A percentile compares a stretch with the other conserved stretches of the same genome.
Evolutionary conservation across 2,113 vertebrate genomes (phyloP).

Genomic region (Hemichromis elongatus): DNA sequence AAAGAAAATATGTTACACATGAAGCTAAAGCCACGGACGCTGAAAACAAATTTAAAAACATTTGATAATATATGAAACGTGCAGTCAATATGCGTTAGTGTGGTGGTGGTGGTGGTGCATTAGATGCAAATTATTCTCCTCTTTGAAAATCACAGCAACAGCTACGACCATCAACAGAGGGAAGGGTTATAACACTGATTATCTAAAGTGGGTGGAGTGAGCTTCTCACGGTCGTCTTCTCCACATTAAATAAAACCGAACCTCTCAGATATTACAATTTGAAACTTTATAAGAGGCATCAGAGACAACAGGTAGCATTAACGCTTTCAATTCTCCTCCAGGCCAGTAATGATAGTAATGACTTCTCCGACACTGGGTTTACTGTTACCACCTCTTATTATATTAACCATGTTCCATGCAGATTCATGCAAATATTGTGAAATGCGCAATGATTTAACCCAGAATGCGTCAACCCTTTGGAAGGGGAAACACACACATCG

Average conservation of each 20-base stretch:
- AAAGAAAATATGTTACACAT: neutral
- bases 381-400: neutral
- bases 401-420: slow-evolving; percentile 10
- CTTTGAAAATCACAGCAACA: neutral
- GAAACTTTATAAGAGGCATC: slow-evolving; percentile 19
- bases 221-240: neutral
- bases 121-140: neutral
- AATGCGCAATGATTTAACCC: slow-evolving; percentile 55
- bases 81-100: neutral
- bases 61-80: neutral
- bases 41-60: neutral
- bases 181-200: neutral
- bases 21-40: neutral
- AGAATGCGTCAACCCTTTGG: slow-evolving; percentile 14
- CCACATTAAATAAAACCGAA: neutral
- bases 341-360: neutral
- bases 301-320: slow-evolving; percentile 59
- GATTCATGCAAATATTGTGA: slow-evolving; percentile 20
- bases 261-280: neutral
- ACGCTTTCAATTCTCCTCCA: neutral
- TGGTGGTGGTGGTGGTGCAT: neutral
- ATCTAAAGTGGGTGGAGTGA: slow-evolving; percentile 17
- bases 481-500: neutral
- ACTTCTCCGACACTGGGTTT: neutral
- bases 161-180: neutral